Conservation (phyloP, 2,113 vertebrate genomes). For the Xenotilapia flavipinnis region DNA sequence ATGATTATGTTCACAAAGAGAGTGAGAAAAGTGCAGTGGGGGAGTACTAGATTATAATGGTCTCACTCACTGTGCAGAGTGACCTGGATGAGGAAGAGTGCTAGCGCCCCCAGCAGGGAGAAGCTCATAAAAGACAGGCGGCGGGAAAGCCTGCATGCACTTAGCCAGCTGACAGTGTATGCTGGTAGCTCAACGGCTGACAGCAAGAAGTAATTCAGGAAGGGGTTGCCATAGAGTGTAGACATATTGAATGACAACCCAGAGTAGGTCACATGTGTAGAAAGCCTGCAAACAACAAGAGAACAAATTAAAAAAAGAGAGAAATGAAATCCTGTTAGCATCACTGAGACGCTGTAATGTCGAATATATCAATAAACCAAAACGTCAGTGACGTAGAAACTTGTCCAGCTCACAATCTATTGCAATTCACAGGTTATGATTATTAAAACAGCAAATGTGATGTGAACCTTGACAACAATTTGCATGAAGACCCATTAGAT, state of each 20-base stretch:
- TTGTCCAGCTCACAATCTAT: background rate
- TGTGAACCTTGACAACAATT: background rate
- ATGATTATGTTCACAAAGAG: background rate
- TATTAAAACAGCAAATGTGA: background rate
- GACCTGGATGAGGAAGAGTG: constrained; percentile 21
- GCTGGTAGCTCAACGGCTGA: constrained; percentile 16
- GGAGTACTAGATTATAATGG: background rate
- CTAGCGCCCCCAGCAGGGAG: constrained; percentile 13
- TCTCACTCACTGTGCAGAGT: constrained; percentile 21
- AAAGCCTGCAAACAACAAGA: constrained; percentile 29
- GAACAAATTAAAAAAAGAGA: background rate
- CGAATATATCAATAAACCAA: background rate
- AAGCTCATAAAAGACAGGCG: background rate
- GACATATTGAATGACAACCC: constrained; percentile 42
- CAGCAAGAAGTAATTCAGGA: constrained; percentile 35
- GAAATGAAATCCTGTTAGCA: background rate
- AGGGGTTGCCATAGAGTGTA: constrained; percentile 21
- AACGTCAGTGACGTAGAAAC: background rate
- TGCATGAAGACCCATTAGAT: background rate
- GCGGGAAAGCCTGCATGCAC: background rate
- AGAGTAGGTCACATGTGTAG: background rate
- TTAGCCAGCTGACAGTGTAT: background rate
- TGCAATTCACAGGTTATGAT: background rate
- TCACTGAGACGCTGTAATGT: background rate
- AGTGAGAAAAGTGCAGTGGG: background rate